Evolutionary conservation across 1,140 invertebrate species (phyloP), one percentile per base, ranked within the genome.

Genomic region (Drosophila triauraria): DNA sequence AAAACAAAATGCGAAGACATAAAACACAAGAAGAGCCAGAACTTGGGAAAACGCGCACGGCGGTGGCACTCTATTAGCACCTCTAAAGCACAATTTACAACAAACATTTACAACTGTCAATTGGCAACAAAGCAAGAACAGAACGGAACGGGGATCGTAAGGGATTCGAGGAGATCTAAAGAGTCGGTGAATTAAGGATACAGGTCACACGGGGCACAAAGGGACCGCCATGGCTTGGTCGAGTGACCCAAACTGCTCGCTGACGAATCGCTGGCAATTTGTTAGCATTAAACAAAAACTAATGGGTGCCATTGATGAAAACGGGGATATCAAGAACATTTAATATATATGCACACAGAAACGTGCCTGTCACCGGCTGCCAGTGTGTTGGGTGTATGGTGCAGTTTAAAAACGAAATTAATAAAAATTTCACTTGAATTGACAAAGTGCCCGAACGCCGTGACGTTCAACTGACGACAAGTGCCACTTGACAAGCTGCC

Each of bases 101-200:
- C 86, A 82, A 85, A 91, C 90, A 91, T 91, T 91, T 91, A 91
- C 90, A 91, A 91, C 90, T 91, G 90, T 91, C 90, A 91, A 91
- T 91, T 91, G 82, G 85, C 87, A 86, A 82, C 82, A 91, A 86
- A 91, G 84, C 84, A 79, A 74, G 58, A 46, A 23, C 46, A 30
- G 42, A 54, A 63, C 44, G 17, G 30, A 63, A 46, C 8, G 25
- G 27, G 51, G 27, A 62, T 35, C 58, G 13, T 2, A 15, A 7
- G 9, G 15, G 5, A 54, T 42, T 15, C 40, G 51, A 38, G 20
- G 32, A 54, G 43, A 46, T 27, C 64, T 46, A 65, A 27, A 23
- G 46, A 23, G 54, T 43, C 68, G 54, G 30, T 71, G 78, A 79
- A 82, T 76, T 82, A 87, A 91, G 87, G 87, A 91, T 87, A 72